Evolutionary conservation across 2,113 vertebrate species (phyloP), one percentile per base, ranked within the genome.

Genomic region (Psilopsiagon aymara): DNA sequence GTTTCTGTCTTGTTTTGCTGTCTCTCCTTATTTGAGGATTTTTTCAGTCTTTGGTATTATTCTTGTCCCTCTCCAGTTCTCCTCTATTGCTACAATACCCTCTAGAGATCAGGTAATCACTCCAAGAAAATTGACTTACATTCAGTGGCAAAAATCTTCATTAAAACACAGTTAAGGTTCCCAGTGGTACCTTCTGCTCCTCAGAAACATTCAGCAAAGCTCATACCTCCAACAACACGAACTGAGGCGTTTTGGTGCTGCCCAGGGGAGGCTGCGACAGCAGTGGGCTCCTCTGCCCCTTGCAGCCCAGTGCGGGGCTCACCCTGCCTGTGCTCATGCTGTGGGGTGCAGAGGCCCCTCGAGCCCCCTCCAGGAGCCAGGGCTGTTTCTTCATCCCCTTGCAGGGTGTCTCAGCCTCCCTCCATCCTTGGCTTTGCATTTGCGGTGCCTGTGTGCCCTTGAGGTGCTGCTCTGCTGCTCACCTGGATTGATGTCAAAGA

Each of bases 81-180:
- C 71, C 69, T 84, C 91, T 93, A 31, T 88, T 97, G 71, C 90
- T 82, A 74, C 95, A 90, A 69, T 94, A 90, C 60, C 79, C 96
- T 96, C 96, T 62, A 86, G 95, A 95, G 94, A 97, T 0, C 80
- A 86, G 86, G 92, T 90, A 96, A 95, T 97, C 94, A 83, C 86
- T 93, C 82, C 86, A 90, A 82, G 92, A 96, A 96, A 96, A 95
- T 80, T 94, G 86, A 94, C 95, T 96, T 70, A 83, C 62, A 77
- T 90, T 94, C 95, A 92, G 11, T 86, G 88, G 94, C 79, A 96
- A 94, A 95, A 94, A 93, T 94, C 92, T 94, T 94, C 94, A 93
- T 97, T 96, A 96, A 95, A 97, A 83, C 44, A 21, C 46, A 80
- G 79, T 89, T 92, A 93, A 76, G 37, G 68, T 62, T 95, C 94